Percentiles rank a stretch among this genome's conserved stretches.
These are phyloP conservation scores for Philonicus albiceps DNA, from an alignment of 2,888 invertebrate species.

Conservation along the genomic window DNA sequence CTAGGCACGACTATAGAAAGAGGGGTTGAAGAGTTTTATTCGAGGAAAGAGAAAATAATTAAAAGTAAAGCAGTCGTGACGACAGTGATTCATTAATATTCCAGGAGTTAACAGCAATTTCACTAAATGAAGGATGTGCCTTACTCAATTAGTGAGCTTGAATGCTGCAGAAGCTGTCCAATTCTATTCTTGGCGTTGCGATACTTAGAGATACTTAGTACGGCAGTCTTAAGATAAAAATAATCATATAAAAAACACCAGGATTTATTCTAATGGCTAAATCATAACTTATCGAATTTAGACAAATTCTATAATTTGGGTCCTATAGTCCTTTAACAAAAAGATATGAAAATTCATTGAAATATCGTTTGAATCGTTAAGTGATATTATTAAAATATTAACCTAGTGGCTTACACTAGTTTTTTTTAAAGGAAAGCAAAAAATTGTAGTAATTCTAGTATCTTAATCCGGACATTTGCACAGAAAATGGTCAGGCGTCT, in stretches of 20 bases:
- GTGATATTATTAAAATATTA: too few relatives aligned
- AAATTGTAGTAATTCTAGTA: too few relatives aligned
- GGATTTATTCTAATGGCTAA: not conserved
- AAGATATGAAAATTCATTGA: too few relatives aligned
- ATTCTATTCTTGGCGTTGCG: not conserved
- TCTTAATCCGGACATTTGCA: too few relatives aligned
- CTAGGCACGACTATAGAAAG: not conserved
- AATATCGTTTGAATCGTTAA: too few relatives aligned
- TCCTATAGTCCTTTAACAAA: too few relatives aligned
- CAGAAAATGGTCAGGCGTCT: too few relatives aligned
- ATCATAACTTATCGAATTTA: not conserved
- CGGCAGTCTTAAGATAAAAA: not conserved
- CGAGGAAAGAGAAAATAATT: not conserved
- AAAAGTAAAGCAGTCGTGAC: not conserved
- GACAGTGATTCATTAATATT: not conserved
- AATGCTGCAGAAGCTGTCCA: not conserved
- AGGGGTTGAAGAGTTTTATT: not conserved
- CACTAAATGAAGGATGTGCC: not conserved
- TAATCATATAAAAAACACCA: not conserved
- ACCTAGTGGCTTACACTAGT: too few relatives aligned
- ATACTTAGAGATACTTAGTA: not conserved
- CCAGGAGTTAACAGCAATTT: not conserved
- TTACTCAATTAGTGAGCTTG: not conserved
- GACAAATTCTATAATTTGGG: too few relatives aligned
- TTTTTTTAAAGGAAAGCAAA: too few relatives aligned